Evolutionary conservation across 2,113 vertebrate species (phyloP).

Genomic region (Baryphthengus martii): DNA sequence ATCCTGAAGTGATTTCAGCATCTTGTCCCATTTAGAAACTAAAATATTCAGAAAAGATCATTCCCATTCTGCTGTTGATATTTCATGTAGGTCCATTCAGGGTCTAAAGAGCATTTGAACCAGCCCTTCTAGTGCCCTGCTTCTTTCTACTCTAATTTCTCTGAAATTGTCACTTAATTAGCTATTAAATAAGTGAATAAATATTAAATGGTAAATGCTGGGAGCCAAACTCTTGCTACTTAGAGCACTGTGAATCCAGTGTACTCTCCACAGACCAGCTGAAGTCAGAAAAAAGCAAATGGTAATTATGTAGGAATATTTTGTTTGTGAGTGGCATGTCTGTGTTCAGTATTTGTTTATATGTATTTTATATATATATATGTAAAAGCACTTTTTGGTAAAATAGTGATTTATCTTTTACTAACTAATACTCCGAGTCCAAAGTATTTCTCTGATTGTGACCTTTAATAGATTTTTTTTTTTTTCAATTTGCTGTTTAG

Average conservation of each 20-base stretch:
- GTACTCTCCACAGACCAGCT: neutral
- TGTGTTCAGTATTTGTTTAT: neutral
- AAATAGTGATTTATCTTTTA: neutral
- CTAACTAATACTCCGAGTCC: neutral
- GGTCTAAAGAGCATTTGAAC: neutral
- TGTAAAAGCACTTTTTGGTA: neutral
- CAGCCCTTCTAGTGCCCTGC: neutral
- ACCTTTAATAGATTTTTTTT: constrained; percentile 53
- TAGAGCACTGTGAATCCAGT: neutral
- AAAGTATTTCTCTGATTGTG: constrained; percentile 48
- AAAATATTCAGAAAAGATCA: neutral
- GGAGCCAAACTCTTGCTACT: neutral
- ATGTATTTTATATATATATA: neutral
- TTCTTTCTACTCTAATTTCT: neutral
- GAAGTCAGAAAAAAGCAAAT: neutral
- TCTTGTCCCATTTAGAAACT: neutral
- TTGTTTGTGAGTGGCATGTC: neutral
- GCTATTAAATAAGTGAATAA: neutral
- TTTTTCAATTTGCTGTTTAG: constrained; percentile 57
- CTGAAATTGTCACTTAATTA: neutral
- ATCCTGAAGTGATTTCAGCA: neutral
- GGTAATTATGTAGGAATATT: neutral
- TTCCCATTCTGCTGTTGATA: neutral
- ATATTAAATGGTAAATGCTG: neutral
- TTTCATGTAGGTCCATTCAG: neutral